These are phyloP conservation scores for Pachycephala philippinensis DNA, from an alignment of 2,113 vertebrate genomes.

Conservation along the genomic window DNA sequence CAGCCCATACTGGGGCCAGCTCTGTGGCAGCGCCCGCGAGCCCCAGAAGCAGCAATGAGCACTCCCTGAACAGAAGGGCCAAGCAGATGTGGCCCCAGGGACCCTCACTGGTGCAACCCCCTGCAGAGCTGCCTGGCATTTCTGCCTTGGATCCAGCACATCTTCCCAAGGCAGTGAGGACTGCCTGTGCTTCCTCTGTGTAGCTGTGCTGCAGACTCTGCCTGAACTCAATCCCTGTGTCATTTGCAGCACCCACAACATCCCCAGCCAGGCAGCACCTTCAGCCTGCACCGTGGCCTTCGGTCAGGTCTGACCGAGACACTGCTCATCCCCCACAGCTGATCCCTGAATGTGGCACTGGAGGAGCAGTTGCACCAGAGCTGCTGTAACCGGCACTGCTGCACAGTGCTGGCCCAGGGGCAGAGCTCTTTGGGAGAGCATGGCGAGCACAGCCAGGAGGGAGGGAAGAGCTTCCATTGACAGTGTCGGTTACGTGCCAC, in stretches of 20 bases:
- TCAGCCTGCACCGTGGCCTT: background rate
- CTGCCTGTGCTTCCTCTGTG: background rate
- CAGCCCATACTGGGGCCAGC: background rate
- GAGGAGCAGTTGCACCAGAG: background rate
- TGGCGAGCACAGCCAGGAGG: background rate
- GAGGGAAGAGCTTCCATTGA: slow-evolving; percentile 8
- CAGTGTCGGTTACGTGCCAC: background rate
- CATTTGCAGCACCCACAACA: background rate
- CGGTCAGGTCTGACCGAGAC: rapidly evolving
- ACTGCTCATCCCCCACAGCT: rapidly evolving
- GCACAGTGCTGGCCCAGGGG: background rate
- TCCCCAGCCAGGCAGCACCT: background rate
- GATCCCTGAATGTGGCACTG: background rate
- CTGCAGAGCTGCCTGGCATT: background rate
- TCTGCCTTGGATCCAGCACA: background rate
- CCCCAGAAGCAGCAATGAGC: rapidly evolving
- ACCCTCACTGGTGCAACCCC: background rate
- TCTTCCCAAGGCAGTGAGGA: background rate
- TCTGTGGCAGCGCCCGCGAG: rapidly evolving
- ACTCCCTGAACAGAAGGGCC: rapidly evolving
- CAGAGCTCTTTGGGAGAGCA: background rate
- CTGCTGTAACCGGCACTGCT: background rate
- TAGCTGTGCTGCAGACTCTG: background rate
- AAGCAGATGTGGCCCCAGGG: background rate
- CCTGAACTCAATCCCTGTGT: background rate